Conservation (phyloP, 2,888 invertebrate genomes). For the Aspidiotus destructor region DNA sequence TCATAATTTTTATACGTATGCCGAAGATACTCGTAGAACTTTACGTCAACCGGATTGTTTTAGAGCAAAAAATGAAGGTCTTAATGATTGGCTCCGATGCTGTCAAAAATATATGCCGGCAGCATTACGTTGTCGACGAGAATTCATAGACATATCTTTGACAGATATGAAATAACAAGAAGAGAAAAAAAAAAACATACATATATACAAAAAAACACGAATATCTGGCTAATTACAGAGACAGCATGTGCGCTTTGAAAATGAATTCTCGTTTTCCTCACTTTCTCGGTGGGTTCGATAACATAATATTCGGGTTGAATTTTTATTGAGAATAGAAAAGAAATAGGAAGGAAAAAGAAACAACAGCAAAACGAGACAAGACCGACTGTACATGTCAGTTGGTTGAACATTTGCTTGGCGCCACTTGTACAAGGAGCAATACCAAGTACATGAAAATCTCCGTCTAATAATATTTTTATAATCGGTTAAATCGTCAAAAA, state of each 20-base stretch:
- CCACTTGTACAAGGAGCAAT: not conserved
- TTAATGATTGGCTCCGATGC: slow-evolving; percentile 14
- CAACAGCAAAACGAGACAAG: not conserved
- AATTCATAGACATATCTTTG: slow-evolving; percentile 3
- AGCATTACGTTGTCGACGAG: slow-evolving; percentile 1
- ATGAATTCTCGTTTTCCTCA: not conserved
- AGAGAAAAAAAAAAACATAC: not conserved
- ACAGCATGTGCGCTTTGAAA: slow-evolving; percentile 2
- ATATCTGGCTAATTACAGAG: slow-evolving; percentile 13
- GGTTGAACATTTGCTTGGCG: slow-evolving; percentile 10
- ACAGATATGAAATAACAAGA: slow-evolving; percentile 6
- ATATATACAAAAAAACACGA: slow-evolving; percentile 7
- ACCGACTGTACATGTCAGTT: slow-evolving; percentile 5
- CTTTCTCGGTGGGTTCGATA: slow-evolving; percentile 1
- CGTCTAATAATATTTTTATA: not conserved
- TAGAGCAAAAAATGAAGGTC: not conserved
- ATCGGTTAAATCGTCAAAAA: not conserved
- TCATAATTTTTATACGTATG: not conserved
- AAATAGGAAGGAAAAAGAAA: not conserved
- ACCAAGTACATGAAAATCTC: not conserved
- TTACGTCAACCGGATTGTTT: not conserved
- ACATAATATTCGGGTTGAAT: slow-evolving; percentile 17
- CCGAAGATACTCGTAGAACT: not conserved
- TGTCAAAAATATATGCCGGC: slow-evolving; percentile 14
- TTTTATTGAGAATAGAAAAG: not conserved